These are phyloP conservation scores for Rhincodon typus DNA, from an alignment of 2,797 vertebrate genomes.

Conservation along the genomic window DNA sequence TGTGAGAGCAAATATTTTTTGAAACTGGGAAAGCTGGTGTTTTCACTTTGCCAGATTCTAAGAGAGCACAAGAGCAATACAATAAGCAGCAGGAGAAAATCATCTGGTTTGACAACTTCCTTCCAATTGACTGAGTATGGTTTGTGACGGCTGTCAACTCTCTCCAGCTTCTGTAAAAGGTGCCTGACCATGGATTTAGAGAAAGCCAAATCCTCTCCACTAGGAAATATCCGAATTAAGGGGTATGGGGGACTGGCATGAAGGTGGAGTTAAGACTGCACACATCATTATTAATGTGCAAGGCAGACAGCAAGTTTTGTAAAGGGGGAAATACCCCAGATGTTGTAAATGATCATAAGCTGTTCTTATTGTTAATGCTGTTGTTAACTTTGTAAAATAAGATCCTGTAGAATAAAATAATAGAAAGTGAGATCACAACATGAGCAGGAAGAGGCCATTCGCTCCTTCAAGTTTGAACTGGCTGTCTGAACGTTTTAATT, in stretches of 20 bases:
- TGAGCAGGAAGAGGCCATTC: too few relatives aligned
- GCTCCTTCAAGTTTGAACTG: too few relatives aligned
- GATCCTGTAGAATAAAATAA: too few relatives aligned
- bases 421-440: too few relatives aligned
- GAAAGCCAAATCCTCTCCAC: not conserved
- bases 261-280: too few relatives aligned
- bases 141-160: not conserved
- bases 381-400: too few relatives aligned
- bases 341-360: not conserved
- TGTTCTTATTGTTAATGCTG: too few relatives aligned
- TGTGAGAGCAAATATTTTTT: too few relatives aligned
- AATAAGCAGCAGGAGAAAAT: not conserved
- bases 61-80: not conserved
- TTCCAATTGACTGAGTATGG: not conserved
- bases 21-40: not conserved
- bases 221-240: not conserved
- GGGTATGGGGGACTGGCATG: too few relatives aligned
- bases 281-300: not conserved
- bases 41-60: not conserved
- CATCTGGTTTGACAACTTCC: not conserved
- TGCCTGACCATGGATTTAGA: not conserved
- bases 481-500: too few relatives aligned
- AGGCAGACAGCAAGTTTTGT: not conserved
- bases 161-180: not conserved
- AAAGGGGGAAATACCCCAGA: not conserved